phyloP scores from a whole-genome alignment of 23 tunicate species.

The Aplidium turbinatum region DNA sequence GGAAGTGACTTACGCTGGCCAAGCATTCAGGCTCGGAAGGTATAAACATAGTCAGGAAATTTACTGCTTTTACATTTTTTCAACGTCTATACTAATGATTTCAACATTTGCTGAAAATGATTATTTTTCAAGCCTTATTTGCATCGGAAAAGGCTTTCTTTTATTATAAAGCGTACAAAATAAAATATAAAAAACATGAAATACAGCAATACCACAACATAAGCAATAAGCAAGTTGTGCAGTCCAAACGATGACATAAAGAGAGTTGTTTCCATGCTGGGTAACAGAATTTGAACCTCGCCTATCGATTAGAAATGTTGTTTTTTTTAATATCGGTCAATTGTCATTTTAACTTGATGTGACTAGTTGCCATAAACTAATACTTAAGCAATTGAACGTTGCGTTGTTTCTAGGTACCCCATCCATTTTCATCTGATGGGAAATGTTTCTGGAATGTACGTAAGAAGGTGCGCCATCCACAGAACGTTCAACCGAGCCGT shows the following conservation, averaged over 20 bases:
- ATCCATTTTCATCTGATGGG: conserved; percentile 91
- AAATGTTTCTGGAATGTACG: conserved; percentile 55
- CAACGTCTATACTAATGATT: background rate
- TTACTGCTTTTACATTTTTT: background rate
- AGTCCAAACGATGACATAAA: no score
- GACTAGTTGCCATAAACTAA: background rate
- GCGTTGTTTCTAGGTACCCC: no score
- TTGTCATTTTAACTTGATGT: background rate
- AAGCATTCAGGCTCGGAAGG: conserved; percentile 82
- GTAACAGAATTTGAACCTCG: no score
- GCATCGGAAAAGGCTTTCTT: no score
- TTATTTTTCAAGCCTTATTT: no score
- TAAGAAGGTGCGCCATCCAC: conserved; percentile 77
- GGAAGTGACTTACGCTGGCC: conserved; percentile 78
- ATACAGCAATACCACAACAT: no score
- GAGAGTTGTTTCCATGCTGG: no score
- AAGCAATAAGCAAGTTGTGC: no score
- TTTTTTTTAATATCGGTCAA: background rate
- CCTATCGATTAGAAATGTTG: no score
- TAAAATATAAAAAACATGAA: no score
- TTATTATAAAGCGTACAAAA: no score
- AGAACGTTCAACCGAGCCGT: conserved; percentile 79
- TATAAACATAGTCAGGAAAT: background rate
- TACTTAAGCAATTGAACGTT: background rate
- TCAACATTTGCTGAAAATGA: no score